Evolutionary conservation across 2,888 invertebrate genomes (phyloP), one percentile per base, ranked within the genome.

Genomic region (Dinocampus coccinellae): DNA sequence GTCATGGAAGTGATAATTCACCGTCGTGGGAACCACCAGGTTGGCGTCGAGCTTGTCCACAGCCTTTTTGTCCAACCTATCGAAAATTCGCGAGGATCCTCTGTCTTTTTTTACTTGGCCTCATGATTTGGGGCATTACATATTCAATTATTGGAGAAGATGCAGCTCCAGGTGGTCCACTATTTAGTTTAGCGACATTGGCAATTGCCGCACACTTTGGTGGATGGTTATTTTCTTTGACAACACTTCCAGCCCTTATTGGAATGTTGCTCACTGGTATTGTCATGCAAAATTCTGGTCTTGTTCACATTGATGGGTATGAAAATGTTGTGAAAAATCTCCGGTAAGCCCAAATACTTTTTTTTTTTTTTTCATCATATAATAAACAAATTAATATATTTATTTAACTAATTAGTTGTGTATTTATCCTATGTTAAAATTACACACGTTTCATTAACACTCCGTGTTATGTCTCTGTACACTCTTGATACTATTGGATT

Each of bases 221-320:
- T 10, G 96, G 96, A 65, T 95, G 93, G 92, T 83, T 95, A 29
- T 91, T 95, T 88, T 91, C 93, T 74, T 88, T 95, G 76, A 92
- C 95, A 24, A 94, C 94, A 10, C 88, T 97, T 72, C 97, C 97
- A 1, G 92, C 95, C 0, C 90, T 97, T 13, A 93, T 96, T 78
- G 97, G 96, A 64, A 96, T 97, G 95, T 90, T 97, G 22, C 88
- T 95, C 78, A 93, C 94, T 55, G 97, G 96, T 78, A 91, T 96
- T 65, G 79, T 95, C 52, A 90, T 93, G 79, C 92, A 90, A 84
- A 96, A 96, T 84, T 88, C 93, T 33, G 93, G 93, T 42, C 90
- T 94, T 81, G 92, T 95, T 64, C 88, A 92, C 85, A 91, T 94
- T 81, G 92, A 93, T 79, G 91, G 91, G 34, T 95, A 94, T 84